These are phyloP conservation scores for Arge pagana DNA, from an alignment of 2,888 invertebrate species.

Conservation along the genomic window DNA sequence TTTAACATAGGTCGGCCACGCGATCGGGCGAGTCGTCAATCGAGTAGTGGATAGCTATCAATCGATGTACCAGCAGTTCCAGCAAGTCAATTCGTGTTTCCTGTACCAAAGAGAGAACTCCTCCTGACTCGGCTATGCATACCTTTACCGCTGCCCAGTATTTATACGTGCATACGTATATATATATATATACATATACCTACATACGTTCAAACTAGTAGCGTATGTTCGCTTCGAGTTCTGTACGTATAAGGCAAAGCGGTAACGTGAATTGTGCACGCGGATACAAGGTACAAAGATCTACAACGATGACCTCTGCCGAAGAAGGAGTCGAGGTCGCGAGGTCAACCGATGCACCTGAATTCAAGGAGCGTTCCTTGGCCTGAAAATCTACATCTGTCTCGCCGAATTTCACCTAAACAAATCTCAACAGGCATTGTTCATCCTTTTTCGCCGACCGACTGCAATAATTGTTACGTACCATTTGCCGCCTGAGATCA, in stretches of 20 bases:
- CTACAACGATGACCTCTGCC: constrained; percentile 12
- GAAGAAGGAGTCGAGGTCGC: constrained; percentile 12
- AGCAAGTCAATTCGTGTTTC: constrained; percentile 6
- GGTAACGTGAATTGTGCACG: constrained; percentile 19
- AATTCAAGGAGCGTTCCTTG: constrained; percentile 9
- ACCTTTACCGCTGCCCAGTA: no score
- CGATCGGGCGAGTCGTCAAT: constrained; percentile 2
- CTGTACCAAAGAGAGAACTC: constrained; percentile 5
- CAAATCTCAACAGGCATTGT: no score
- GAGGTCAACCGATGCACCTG: constrained; percentile 17
- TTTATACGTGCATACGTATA: background rate
- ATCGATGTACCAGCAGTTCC: background rate
- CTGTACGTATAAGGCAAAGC: constrained; percentile 16
- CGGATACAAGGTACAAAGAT: constrained; percentile 13
- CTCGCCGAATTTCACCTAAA: background rate
- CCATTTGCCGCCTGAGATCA: no score
- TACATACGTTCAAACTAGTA: constrained; percentile 2
- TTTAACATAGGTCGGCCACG: no score
- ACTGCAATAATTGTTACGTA: no score
- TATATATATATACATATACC: background rate
- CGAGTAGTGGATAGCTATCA: constrained; percentile 9
- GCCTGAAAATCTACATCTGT: constrained; percentile 6
- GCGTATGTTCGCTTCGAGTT: no score
- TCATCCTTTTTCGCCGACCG: no score
- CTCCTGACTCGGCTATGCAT: no score